Base-by-base conservation (phyloP, 1,140 invertebrate species). In the Nomia melanderi region DNA sequence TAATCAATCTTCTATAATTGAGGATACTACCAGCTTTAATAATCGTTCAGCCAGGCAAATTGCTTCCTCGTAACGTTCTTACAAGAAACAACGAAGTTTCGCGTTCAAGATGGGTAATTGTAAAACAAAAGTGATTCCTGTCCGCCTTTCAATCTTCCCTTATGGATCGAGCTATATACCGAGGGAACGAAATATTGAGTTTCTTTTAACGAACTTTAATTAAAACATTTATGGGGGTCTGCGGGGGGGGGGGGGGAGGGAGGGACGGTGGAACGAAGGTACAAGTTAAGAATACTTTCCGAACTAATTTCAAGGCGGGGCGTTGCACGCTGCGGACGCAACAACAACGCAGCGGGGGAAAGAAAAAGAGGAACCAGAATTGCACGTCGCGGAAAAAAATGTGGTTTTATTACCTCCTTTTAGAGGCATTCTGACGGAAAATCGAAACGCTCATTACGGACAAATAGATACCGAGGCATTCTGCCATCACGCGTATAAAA, bases 371-470 rank as follows among this genome's bases (percentile, higher is more conserved):
- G 17, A 47, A 11, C 20, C 12, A 20, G 17, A 41, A 36, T 41
- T 27, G 20, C 44, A 29, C 27, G 63, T 44, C 50, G 1, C 53
- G 25, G 44, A 33, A 29, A 25, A 57, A 23, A 36, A 56, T 29
- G 39, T 25, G 39, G 25, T 76, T 76, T 76, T 76, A 76, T 69
- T 76, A 76, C 29, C 64, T 77, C 31, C 57, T 71, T 62, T 77
- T 71, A 71, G 20, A 63, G 47, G 80, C 64, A 66, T 65, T 82
- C 83, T 85, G 77, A 85, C 78, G 83, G 83, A 85, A 88, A 86
- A 88, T 86, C 82, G 85, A 86, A 86, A 82, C 81, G 79, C 86
- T 88, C 82, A 83, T 88, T 88, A 88, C 82, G 79, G 78, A 63
- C 79, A 84, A 85, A 87, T 84, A 81, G 78, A 75, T 84, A 82